Conservation (phyloP, 1,140 invertebrate species). For the Drosophila guanche region DNA sequence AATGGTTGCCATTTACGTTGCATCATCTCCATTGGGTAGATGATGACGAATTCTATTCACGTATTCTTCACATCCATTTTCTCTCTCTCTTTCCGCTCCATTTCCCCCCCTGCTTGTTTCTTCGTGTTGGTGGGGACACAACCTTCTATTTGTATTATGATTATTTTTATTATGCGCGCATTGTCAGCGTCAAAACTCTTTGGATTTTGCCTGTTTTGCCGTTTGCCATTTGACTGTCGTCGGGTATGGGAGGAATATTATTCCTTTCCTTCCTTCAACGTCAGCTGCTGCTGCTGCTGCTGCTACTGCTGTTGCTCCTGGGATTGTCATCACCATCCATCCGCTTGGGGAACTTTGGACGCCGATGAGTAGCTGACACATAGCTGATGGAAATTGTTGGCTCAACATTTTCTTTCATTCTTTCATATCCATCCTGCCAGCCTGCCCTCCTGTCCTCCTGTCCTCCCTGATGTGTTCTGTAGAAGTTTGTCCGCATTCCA, state of each 20-base stretch:
- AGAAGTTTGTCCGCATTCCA: constrained; percentile 9
- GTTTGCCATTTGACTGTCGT: constrained; percentile 23
- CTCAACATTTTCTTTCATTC: no score
- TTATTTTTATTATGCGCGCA: constrained; percentile 39
- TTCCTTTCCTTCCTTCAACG: constrained; percentile 5
- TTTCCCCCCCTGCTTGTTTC: constrained; percentile 1
- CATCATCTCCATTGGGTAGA: constrained; percentile 21
- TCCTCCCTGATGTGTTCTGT: not conserved
- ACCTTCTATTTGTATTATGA: constrained; percentile 27
- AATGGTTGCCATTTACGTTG: constrained; percentile 19
- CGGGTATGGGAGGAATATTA: not conserved
- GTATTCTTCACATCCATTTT: constrained; percentile 23
- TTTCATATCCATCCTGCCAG: no score
- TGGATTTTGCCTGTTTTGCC: constrained; percentile 10
- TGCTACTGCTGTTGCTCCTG: constrained; percentile 3
- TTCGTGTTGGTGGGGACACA: constrained; percentile 2
- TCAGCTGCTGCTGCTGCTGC: not conserved
- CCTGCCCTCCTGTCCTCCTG: not conserved
- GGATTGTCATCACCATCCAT: constrained; percentile 23
- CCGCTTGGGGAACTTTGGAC: not conserved
- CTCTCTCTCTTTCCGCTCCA: constrained; percentile 12
- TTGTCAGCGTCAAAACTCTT: constrained; percentile 29
- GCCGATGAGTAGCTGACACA: no score
- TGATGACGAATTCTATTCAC: constrained; percentile 23
- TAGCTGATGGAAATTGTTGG: no score